Evolutionary conservation across 2,888 invertebrate genomes (phyloP).

Genomic region (Nephrotoma guestfalica): DNA sequence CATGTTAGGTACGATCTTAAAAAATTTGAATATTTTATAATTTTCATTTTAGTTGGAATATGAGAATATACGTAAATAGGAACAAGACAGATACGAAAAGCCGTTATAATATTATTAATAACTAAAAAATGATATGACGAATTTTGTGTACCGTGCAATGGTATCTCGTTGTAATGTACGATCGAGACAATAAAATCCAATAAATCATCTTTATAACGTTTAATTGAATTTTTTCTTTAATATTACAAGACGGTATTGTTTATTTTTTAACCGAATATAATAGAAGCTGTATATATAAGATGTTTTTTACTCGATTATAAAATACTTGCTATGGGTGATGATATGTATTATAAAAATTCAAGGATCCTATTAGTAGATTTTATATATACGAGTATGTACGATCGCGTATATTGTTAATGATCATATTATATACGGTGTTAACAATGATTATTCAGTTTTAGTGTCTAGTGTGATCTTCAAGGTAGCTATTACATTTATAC

Average conservation of each 20-base stretch:
- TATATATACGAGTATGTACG: background rate
- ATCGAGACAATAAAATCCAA: background rate
- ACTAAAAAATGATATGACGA: background rate
- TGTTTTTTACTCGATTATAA: background rate
- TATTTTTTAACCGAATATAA: background rate
- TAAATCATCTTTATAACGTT: background rate
- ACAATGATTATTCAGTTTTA: background rate
- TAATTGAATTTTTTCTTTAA: background rate
- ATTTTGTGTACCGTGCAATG: background rate
- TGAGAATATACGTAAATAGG: background rate
- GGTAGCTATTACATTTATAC: background rate
- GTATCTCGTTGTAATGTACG: background rate
- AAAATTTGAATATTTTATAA: background rate
- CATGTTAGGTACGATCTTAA: no score
- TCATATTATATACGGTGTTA: background rate
- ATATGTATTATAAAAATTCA: background rate
- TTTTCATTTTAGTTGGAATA: no score
- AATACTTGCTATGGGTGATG: background rate
- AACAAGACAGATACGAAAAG: background rate
- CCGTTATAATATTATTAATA: background rate
- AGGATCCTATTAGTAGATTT: background rate
- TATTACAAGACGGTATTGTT: background rate
- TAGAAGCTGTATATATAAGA: background rate
- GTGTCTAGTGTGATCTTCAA: background rate
- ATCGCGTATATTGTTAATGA: background rate